A percentile compares a stretch with the other conserved stretches of the same genome.
These are phyloP conservation scores for Neopipo cinnamomea DNA, from an alignment of 2,113 vertebrate genomes.

Conservation along the genomic window DNA sequence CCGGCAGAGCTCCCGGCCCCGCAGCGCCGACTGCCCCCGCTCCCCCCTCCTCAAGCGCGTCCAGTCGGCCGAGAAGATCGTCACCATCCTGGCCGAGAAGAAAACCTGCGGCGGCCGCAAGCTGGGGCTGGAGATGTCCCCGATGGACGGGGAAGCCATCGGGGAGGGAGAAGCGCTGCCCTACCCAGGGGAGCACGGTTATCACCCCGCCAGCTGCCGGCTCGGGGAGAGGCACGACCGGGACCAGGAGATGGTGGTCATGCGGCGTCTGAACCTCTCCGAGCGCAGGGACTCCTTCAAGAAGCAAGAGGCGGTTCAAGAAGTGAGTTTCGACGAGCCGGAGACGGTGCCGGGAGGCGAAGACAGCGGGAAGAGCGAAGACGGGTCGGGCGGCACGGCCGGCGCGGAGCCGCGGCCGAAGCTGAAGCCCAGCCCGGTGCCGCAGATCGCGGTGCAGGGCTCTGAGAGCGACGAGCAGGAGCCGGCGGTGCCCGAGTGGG, in stretches of 20 bases:
- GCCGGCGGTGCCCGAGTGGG: constrained; percentile 42
- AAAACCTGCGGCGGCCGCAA: constrained; percentile 70
- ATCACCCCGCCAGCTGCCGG: constrained; percentile 57
- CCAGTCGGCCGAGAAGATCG: constrained; percentile 88
- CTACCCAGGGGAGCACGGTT: constrained; percentile 63
- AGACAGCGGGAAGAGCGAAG: neutral
- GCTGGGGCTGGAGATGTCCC: constrained; percentile 79
- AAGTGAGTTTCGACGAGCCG: constrained; percentile 94
- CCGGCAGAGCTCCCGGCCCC: constrained; percentile 80
- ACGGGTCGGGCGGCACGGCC: neutral
- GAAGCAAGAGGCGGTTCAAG: constrained; percentile 96
- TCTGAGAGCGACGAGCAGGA: constrained; percentile 80
- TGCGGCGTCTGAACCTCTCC: constrained; percentile 91
- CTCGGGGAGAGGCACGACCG: constrained; percentile 70
- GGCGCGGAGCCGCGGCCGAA: neutral
- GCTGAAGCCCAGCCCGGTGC: constrained; percentile 74
- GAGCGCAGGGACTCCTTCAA: constrained; percentile 96
- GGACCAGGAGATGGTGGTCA: constrained; percentile 88
- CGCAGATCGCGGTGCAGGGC: constrained; percentile 89
- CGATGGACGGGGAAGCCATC: constrained; percentile 65
- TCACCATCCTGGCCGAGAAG: constrained; percentile 74
- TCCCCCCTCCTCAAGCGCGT: constrained; percentile 91
- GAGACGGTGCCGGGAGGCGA: constrained; percentile 46
- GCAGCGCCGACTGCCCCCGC: constrained; percentile 80
- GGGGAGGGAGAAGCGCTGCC: constrained; percentile 31